Evolutionary conservation across 2,797 vertebrate species (phyloP), one percentile per base, ranked within the genome.

Genomic region (Bradypodion ventrale): DNA sequence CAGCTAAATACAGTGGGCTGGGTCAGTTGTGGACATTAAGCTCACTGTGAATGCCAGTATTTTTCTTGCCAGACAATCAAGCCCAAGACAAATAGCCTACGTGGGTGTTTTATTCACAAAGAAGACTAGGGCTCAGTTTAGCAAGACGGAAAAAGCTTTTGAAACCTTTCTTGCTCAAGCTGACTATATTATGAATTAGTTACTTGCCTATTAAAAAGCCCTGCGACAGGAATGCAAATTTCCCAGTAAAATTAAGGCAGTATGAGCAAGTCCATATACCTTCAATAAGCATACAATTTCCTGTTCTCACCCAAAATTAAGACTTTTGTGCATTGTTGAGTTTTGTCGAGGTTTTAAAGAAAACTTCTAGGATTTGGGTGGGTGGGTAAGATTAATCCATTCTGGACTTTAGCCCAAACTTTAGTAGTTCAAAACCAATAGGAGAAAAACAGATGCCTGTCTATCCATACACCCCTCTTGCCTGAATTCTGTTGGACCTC

Each of bases 31-130:
- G 94, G 95, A 95, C 96, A 94, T 91, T 92, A 86, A 77, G 80
- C 92, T 86, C 89, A 32, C 85, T 37, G 65, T 83, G 90, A 94
- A 90, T 93, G 94, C 88, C 93, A 94, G 90, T 87, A 88, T 95
- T 96, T 94, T 96, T 92, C 40, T 35, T 74, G 94, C 96, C 96
- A 97, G 94, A 92, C 32, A 84, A 90, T 92, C 93, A 70, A 92
- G 93, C 93, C 89, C 89, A 93, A 96, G 94, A 95, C 89, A 91
- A 94, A 95, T 92, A 94, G 90, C 94, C 93, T 85, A 92, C 87
- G 93, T 95, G 95, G 94, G 94, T 93, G 94, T 95, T 95, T 94
- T 93, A 88, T 91, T 91, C 93, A 82, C 94, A 91, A 89, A 94
- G 95, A 96, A 93, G 96, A 93, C 88, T 90, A 93, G 95, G 91